A percentile compares a stretch with the other conserved stretches of the same genome.
Conservation (phyloP, 2,888 invertebrate species). For the Cordilura impudica region DNA sequence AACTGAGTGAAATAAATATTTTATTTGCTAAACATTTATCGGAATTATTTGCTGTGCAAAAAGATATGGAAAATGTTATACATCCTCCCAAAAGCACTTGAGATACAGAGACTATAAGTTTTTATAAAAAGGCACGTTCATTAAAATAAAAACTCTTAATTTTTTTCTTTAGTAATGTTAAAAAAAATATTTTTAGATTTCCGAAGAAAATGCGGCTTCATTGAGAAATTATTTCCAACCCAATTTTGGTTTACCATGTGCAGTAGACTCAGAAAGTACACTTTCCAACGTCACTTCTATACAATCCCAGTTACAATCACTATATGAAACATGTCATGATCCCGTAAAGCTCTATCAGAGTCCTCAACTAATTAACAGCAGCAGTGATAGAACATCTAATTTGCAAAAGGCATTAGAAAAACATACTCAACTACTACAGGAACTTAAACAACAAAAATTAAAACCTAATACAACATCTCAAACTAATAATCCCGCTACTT, state of each 20-base stretch:
- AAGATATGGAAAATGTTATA: constrained; percentile 78
- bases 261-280: constrained; percentile 74
- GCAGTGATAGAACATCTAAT: constrained; percentile 63
- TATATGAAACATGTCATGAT: constrained; percentile 73
- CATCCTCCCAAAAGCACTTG: constrained; percentile 77
- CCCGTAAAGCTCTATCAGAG: constrained; percentile 63
- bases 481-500: constrained; percentile 55
- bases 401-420: constrained; percentile 71
- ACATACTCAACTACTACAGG: constrained; percentile 71
- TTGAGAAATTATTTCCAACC: constrained; percentile 57
- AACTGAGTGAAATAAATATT: constrained; percentile 75
- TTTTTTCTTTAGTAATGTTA: not conserved
- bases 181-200: constrained; percentile 34
- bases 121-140: constrained; percentile 71
- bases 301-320: constrained; percentile 77
- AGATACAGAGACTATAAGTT: constrained; percentile 74
- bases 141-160: not conserved
- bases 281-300: constrained; percentile 78
- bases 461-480: constrained; percentile 36
- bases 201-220: constrained; percentile 59
- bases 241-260: constrained; percentile 50
- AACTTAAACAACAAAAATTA: constrained; percentile 70
- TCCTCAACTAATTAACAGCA: constrained; percentile 32
- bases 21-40: constrained; percentile 75
- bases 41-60: constrained; percentile 76